Percentiles rank a stretch among this genome's conserved stretches.
Conservation (phyloP, 2,113 vertebrate genomes). For the Hepsetus odoe region DNA sequence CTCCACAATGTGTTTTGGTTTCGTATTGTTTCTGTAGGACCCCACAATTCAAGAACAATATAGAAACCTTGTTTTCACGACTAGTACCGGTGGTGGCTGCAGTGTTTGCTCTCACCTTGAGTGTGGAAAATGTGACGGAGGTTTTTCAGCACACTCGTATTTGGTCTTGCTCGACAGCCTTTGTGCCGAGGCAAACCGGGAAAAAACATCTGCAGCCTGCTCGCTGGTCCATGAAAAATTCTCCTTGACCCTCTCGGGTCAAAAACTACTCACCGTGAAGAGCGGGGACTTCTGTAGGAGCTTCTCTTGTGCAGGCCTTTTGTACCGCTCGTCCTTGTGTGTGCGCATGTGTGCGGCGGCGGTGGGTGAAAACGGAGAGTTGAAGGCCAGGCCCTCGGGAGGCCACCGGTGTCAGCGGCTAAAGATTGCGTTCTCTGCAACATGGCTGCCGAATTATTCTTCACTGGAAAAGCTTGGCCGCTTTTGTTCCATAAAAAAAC, state of each 20-base stretch:
- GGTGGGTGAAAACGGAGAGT: not conserved
- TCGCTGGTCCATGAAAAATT: constrained; percentile 2
- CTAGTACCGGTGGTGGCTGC: too few species aligned
- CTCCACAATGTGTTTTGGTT: too few species aligned
- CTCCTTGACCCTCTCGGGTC: constrained; percentile 20
- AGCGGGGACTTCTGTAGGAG: not conserved
- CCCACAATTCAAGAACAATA: too few species aligned
- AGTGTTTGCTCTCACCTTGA: too few species aligned
- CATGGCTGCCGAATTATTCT: not conserved
- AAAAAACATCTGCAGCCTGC: not conserved
- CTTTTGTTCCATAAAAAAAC: too few species aligned
- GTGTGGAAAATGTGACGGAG: too few species aligned
- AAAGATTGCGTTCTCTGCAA: not conserved
- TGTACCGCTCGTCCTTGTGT: not conserved
- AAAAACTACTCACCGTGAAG: constrained; percentile 11
- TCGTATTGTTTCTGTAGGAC: too few species aligned
- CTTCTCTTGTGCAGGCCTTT: not conserved
- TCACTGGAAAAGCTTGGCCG: not conserved
- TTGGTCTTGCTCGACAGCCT: not conserved
- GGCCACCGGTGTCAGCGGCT: not conserved
- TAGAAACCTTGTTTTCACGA: too few species aligned
- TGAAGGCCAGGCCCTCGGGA: not conserved
- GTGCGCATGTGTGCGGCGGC: not conserved
- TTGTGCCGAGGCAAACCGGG: not conserved
- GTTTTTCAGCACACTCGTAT: not conserved